phyloP scores from a whole-genome alignment of 1,140 invertebrate genomes.

The Adoxophyes honmai region DNA sequence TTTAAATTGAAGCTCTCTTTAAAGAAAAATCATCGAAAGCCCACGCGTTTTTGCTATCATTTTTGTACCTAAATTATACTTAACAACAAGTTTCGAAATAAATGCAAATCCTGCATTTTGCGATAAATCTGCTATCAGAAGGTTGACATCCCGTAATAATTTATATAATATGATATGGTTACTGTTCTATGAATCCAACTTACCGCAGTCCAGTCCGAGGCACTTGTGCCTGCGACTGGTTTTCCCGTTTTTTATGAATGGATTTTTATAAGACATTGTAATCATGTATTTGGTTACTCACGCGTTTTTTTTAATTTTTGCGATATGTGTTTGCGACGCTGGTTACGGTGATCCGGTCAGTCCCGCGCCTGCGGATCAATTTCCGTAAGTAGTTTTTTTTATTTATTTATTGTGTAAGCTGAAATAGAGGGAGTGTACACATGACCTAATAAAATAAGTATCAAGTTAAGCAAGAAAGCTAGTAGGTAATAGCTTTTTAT shows the following conservation, averaged over 20 bases:
- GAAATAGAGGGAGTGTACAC: no score
- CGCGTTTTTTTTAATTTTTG: conserved; percentile 42
- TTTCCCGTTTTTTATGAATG: conserved; percentile 22
- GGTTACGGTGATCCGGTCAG: conserved; percentile 32
- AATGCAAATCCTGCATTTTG: conserved; percentile 29
- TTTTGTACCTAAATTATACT: background rate
- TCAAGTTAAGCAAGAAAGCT: no score
- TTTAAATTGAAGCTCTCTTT: no score
- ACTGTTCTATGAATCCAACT: conserved; percentile 28
- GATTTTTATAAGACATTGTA: conserved; percentile 22
- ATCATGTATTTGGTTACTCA: conserved; percentile 47
- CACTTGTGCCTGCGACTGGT: conserved; percentile 37
- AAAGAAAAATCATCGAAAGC: no score
- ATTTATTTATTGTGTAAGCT: no score
- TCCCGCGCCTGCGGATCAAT: conserved; percentile 16
- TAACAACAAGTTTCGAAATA: background rate
- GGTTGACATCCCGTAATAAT: conserved; percentile 41
- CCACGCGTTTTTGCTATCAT: background rate
- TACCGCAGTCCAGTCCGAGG: conserved; percentile 45
- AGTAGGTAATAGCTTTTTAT: no score
- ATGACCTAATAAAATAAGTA: no score
- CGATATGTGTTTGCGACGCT: conserved; percentile 37
- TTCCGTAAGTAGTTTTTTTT: conserved; percentile 42
- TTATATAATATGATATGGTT: conserved; percentile 37
- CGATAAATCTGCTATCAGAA: conserved; percentile 49